These are phyloP conservation scores for Nemotelus nigrinus DNA, from an alignment of 2,888 invertebrate genomes.

Conservation along the genomic window DNA sequence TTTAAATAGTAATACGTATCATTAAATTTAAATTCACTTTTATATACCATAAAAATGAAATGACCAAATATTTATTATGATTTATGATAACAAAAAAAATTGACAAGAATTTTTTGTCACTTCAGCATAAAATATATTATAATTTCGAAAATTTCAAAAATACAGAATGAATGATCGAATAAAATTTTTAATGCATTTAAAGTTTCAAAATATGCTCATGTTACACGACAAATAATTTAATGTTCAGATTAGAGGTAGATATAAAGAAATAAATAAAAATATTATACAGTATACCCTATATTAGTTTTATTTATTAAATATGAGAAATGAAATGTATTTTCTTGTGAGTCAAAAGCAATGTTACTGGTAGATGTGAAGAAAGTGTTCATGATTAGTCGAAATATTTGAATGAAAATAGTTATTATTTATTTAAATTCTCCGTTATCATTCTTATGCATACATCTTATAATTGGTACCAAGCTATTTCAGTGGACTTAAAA, in stretches of 20 bases:
- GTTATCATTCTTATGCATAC: too few species aligned
- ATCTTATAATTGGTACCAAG: too few species aligned
- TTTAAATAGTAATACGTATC: neutral
- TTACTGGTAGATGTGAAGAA: too few species aligned
- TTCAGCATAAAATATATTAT: neutral
- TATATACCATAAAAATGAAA: neutral
- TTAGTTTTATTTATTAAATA: too few species aligned
- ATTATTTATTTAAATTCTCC: too few species aligned
- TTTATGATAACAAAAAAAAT: slow-evolving; percentile 1
- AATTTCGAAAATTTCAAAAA: neutral
- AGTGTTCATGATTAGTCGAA: too few species aligned
- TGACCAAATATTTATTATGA: slow-evolving; percentile 10
- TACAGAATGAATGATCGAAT: neutral
- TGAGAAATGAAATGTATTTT: too few species aligned
- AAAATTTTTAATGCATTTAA: slow-evolving; percentile 17
- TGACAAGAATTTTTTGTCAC: neutral
- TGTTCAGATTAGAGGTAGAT: slow-evolving; percentile 21
- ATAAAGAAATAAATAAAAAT: slow-evolving; percentile 23
- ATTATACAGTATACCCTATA: neutral
- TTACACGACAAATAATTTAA: slow-evolving; percentile 37
- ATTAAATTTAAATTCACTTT: neutral
- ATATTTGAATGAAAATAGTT: too few species aligned
- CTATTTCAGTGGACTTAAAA: too few species aligned
- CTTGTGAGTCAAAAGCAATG: too few species aligned
- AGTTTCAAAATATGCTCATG: slow-evolving; percentile 20